These are phyloP conservation scores for Luehdorfia chinensis DNA, from an alignment of 1,140 invertebrate species.

Conservation along the genomic window DNA sequence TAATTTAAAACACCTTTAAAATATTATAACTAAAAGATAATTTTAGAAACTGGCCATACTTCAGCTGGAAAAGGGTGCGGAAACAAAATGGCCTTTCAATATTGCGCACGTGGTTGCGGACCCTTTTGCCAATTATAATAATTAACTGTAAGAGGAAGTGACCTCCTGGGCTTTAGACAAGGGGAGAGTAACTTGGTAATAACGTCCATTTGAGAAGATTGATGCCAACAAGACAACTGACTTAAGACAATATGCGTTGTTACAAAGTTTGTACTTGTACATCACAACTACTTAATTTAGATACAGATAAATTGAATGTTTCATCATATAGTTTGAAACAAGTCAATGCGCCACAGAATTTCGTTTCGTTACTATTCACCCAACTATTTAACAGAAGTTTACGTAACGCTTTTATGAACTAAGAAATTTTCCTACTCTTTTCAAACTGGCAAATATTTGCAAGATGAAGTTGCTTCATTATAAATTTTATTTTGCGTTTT, in stretches of 20 bases:
- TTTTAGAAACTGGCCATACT: constrained; percentile 9
- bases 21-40: constrained; percentile 14
- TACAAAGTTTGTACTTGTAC: constrained; percentile 36
- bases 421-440: constrained; percentile 21
- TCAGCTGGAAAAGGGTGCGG: constrained; percentile 25
- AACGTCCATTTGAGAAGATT: constrained; percentile 62
- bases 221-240: constrained; percentile 65
- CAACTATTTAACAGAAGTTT: too few species aligned
- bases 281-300: background rate
- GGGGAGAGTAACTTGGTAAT: constrained; percentile 53
- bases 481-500: constrained; percentile 60
- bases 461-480: constrained; percentile 59
- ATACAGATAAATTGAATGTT: too few species aligned
- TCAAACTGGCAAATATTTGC: constrained; percentile 58
- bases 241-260: constrained; percentile 55
- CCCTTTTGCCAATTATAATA: constrained; percentile 70
- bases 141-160: constrained; percentile 73
- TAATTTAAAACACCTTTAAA: background rate
- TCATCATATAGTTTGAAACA: too few species aligned
- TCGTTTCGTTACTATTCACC: too few species aligned
- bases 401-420: too few species aligned
- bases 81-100: constrained; percentile 54
- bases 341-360: too few species aligned
- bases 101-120: constrained; percentile 42
- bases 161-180: constrained; percentile 54